Conservation (phyloP, 2,797 vertebrate genomes). For the Acanthornis magna region DNA sequence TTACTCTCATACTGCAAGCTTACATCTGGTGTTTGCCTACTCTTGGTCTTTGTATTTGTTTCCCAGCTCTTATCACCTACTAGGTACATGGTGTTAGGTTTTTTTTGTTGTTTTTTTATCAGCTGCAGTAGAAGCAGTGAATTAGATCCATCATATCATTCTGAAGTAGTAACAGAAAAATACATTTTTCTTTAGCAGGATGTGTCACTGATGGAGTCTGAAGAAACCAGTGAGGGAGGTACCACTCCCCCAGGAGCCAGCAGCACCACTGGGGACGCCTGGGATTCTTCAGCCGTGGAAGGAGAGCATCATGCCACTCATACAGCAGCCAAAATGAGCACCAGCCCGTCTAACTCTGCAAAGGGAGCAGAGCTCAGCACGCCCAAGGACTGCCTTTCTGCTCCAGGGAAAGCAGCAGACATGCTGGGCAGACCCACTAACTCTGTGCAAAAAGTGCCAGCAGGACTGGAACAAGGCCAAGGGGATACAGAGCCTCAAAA, state of each 20-base stretch:
- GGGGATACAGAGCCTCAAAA: not conserved
- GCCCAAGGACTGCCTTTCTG: not conserved
- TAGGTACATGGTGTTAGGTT: not conserved
- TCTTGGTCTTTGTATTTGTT: not conserved
- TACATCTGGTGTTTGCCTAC: not conserved
- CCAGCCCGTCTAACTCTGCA: not conserved
- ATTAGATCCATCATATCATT: not conserved
- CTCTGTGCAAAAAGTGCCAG: not conserved
- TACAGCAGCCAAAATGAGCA: not conserved
- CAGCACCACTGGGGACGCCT: not conserved
- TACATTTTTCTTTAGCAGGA: conserved; percentile 46
- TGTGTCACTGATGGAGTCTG: conserved; percentile 71
- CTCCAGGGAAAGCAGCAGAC: not conserved
- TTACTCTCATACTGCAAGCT: not conserved
- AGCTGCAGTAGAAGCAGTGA: not conserved
- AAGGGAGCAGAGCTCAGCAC: not conserved
- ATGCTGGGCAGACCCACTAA: not conserved
- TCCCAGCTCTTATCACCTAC: not conserved
- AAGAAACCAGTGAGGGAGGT: conserved; percentile 29
- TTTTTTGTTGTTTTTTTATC: not conserved
- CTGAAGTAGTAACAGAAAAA: not conserved
- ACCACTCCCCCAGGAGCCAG: not conserved
- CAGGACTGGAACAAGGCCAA: not conserved
- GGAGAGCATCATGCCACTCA: conserved; percentile 10
- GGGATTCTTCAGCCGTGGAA: not conserved